Percentiles rank a stretch among this genome's conserved stretches.
These are phyloP conservation scores for Vipera ursinii DNA, from an alignment of 2,797 vertebrate genomes.

Conservation along the genomic window DNA sequence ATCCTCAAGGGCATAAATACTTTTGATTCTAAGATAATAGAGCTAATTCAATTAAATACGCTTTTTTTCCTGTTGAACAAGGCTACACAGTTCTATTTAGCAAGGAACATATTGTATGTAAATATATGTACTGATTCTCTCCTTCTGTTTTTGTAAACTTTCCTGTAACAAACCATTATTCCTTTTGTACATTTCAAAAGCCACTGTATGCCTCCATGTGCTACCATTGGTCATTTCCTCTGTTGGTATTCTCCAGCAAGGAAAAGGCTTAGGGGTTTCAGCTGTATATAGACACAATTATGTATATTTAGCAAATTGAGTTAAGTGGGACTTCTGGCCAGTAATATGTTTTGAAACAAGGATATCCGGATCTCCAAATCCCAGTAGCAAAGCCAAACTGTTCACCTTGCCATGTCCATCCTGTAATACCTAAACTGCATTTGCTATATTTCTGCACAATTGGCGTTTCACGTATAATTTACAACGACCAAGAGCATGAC, in stretches of 20 bases:
- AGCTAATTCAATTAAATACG: not conserved
- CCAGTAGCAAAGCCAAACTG: constrained; percentile 60
- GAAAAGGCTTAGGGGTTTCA: constrained; percentile 62
- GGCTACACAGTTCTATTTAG: constrained; percentile 59
- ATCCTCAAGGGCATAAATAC: not conserved
- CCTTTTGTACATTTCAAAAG: constrained; percentile 53
- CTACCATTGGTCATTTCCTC: constrained; percentile 51
- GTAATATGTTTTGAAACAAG: constrained; percentile 76
- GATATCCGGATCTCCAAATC: constrained; percentile 56
- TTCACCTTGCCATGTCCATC: constrained; percentile 84
- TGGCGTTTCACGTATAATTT: constrained; percentile 82
- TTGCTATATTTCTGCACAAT: constrained; percentile 89
- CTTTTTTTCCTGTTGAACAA: constrained; percentile 53
- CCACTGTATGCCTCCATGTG: constrained; percentile 51
- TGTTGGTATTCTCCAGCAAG: constrained; percentile 56
- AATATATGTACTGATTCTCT: constrained; percentile 61
- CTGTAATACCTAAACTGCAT: constrained; percentile 78
- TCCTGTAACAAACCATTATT: constrained; percentile 46
- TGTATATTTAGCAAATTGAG: constrained; percentile 81
- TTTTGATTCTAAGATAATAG: not conserved
- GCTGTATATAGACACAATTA: constrained; percentile 83
- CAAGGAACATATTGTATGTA: constrained; percentile 62
- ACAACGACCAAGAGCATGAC: constrained; percentile 71
- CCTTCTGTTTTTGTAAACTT: constrained; percentile 57
- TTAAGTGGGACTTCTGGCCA: constrained; percentile 93